A percentile compares a stretch with the other conserved stretches of the same genome.
Conservation (phyloP, 2,113 vertebrate species). For the Ciconia stormi region DNA sequence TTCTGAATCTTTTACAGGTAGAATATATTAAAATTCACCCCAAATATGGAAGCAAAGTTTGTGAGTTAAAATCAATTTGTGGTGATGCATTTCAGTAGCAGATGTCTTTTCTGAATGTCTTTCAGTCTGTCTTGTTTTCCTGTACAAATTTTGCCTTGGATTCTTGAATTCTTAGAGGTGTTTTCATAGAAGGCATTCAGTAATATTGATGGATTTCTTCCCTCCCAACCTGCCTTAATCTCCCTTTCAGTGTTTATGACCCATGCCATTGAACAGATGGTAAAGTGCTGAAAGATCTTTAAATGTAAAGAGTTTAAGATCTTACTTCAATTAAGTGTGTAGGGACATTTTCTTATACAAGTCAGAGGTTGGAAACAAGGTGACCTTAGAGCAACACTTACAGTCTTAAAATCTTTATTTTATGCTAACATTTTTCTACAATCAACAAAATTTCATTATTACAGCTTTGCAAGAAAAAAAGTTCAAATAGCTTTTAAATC, state of each 20-base stretch:
- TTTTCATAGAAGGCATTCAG: not conserved
- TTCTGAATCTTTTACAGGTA: not conserved
- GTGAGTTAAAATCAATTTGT: not conserved
- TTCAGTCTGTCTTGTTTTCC: not conserved
- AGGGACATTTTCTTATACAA: not conserved
- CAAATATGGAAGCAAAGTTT: not conserved
- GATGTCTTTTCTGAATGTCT: not conserved
- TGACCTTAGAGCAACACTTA: not conserved
- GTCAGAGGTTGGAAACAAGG: not conserved
- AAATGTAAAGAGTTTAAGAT: conserved; percentile 61
- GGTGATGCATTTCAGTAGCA: not conserved
- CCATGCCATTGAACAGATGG: conserved; percentile 54
- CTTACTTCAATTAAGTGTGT: conserved; percentile 30
- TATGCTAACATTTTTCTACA: not conserved
- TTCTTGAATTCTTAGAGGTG: not conserved
- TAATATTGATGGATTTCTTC: not conserved
- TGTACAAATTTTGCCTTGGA: not conserved
- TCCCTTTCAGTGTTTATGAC: conserved; percentile 1
- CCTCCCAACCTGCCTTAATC: conserved; percentile 21
- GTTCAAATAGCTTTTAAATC: not conserved
- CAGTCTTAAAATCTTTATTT: not conserved
- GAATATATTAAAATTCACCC: not conserved
- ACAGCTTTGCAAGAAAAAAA: not conserved
- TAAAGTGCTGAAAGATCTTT: conserved; percentile 43
- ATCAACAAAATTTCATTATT: not conserved